These are phyloP conservation scores for Karalla daura DNA, from an alignment of 2,797 vertebrate species.

Conservation along the genomic window DNA sequence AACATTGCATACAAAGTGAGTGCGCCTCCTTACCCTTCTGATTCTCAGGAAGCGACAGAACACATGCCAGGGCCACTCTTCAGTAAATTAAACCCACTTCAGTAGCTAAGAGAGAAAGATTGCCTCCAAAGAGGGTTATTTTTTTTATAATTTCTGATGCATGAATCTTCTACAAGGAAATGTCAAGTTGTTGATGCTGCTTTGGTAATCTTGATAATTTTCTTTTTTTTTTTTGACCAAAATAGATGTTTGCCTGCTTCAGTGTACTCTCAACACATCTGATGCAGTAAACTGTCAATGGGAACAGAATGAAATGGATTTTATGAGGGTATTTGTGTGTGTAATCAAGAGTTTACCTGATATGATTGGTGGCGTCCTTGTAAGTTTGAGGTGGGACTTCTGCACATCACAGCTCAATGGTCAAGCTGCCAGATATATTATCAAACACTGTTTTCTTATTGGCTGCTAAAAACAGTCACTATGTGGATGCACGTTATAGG, in stretches of 20 bases:
- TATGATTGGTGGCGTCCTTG: no score
- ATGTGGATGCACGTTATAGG: no score
- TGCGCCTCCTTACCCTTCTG: constrained; percentile 13
- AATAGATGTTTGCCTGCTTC: background rate
- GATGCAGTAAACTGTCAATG: background rate
- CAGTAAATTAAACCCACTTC: constrained; percentile 26
- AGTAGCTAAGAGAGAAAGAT: background rate
- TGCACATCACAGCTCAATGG: no score
- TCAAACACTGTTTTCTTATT: no score
- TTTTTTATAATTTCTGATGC: background rate
- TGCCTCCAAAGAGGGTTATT: background rate
- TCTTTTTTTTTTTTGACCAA: no score
- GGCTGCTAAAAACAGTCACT: no score
- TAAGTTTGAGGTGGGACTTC: no score
- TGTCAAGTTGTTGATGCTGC: constrained; percentile 40
- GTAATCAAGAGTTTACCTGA: no score
- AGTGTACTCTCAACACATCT: background rate
- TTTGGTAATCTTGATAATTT: background rate
- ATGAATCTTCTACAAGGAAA: constrained; percentile 7
- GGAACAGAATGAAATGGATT: background rate
- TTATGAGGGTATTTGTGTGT: no score
- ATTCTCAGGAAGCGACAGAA: constrained; percentile 15
- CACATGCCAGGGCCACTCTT: constrained; percentile 13
- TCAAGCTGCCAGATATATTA: no score
- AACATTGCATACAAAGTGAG: constrained; percentile 19